Evolutionary conservation across 2,113 vertebrate species (phyloP).

Genomic region (Diglossa brunneiventris): DNA sequence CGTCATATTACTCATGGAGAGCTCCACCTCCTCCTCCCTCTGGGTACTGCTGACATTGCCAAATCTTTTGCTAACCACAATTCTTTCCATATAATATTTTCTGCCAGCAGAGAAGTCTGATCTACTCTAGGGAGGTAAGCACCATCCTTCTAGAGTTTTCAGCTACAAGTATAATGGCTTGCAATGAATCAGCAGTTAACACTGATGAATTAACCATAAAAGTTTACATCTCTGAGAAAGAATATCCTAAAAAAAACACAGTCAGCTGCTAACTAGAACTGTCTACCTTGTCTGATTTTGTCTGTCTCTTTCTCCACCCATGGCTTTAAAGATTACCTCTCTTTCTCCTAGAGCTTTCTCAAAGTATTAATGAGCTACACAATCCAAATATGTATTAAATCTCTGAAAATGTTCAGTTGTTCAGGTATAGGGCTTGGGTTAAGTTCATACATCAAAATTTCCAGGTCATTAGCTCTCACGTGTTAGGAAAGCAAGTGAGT

Average conservation of each 20-base stretch:
- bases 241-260: neutral
- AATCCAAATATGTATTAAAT: neutral
- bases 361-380: neutral
- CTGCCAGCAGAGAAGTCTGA: neutral
- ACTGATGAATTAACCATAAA: neutral
- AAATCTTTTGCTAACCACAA: neutral
- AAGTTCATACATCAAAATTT: neutral
- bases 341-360: neutral
- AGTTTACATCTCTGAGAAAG: neutral
- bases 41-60: neutral
- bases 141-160: neutral
- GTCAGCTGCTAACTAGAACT: neutral
- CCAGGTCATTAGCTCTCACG: neutral
- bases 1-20: neutral
- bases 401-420: neutral
- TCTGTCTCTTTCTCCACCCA: neutral
- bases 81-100: slow-evolving; percentile 33
- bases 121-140: neutral
- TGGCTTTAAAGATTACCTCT: neutral
- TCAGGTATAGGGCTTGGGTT: neutral
- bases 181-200: neutral
- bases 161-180: neutral
- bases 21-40: neutral
- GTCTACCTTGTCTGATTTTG: neutral
- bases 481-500: neutral